These are phyloP conservation scores for zebrafish (Danio rerio) DNA, from an alignment of 2,113 vertebrate species.

Conservation along the genomic window GRCz12tu NC_133184.1:37125001-37125500, in stretches of 20 bases:
- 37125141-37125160: background rate
- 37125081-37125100: background rate
- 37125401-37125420: constrained; percentile 55
- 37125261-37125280: constrained; percentile 21
- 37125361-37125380: constrained; percentile 51
- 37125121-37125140: background rate
- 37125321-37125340: constrained; percentile 50
- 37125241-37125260: constrained; percentile 6
- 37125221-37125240: constrained; percentile 1
- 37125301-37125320: constrained; percentile 25
- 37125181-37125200: background rate
- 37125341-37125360: constrained; percentile 43
- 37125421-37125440: constrained; percentile 52
- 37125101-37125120: background rate
- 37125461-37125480: constrained; percentile 60
- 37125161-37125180: constrained; percentile 14
- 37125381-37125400: constrained; percentile 61
- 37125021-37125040: background rate
- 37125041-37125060: background rate
- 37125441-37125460: constrained; percentile 56
- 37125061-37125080: background rate
- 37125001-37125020: background rate
- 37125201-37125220: constrained; percentile 14
- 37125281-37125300: constrained; percentile 32
- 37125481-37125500: constrained; percentile 61